Conservation (phyloP, 1,140 invertebrate species). For the Tetragonula clypearis region DNA sequence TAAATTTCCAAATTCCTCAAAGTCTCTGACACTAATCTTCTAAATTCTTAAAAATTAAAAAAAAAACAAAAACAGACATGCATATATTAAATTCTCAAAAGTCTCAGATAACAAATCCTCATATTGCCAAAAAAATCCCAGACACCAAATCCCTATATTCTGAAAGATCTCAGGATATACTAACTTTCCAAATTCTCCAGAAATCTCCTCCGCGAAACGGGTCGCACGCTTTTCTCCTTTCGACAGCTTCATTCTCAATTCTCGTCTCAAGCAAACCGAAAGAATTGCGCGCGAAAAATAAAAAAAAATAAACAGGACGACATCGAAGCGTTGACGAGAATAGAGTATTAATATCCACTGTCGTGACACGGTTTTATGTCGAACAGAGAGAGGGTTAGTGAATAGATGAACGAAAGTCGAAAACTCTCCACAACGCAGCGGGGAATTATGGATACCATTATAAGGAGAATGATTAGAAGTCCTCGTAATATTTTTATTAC, state of each 20-base stretch:
- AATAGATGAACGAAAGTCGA: slow-evolving; percentile 41
- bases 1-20: not conserved
- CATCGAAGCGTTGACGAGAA: not conserved
- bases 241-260: too few relatives aligned
- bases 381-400: slow-evolving; percentile 6
- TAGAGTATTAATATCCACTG: slow-evolving; percentile 49
- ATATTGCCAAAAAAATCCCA: not conserved
- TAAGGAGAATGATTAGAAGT: slow-evolving; percentile 71
- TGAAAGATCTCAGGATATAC: not conserved
- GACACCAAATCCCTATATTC: not conserved
- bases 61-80: too few relatives aligned
- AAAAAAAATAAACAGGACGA: not conserved
- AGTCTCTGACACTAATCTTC: not conserved
- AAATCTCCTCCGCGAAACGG: not conserved
- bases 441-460: slow-evolving; percentile 75
- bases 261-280: too few relatives aligned
- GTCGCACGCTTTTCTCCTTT: too few relatives aligned
- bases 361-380: slow-evolving; percentile 42
- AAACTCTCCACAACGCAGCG: slow-evolving; percentile 53
- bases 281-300: too few relatives aligned
- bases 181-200: not conserved
- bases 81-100: not conserved
- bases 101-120: not conserved
- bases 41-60: not conserved
- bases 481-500: slow-evolving; percentile 75